A percentile compares a stretch with the other conserved stretches of the same genome.
phyloP scores from a whole-genome alignment of 2,888 invertebrate species.

The Seira sanloemensis region DNA sequence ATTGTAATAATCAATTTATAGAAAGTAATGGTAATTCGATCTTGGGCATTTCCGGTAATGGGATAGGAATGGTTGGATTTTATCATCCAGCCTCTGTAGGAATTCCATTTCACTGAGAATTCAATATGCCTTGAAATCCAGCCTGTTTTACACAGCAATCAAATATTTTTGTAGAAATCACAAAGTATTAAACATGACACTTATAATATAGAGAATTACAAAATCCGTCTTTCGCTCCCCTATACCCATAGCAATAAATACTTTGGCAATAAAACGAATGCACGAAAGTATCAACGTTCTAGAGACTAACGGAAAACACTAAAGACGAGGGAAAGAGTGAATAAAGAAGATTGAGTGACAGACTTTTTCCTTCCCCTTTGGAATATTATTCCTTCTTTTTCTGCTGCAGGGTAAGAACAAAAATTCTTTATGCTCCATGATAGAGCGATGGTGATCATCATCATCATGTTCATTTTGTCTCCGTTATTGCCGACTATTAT shows the following conservation, averaged over 20 bases:
- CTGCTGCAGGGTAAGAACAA: conserved; percentile 22
- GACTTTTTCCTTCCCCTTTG: conserved; percentile 13
- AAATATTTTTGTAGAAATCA: too few species aligned
- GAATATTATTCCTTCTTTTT: neutral
- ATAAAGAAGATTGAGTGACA: conserved; percentile 44
- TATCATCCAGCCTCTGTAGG: too few species aligned
- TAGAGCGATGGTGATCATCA: conserved; percentile 1
- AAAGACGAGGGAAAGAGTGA: neutral
- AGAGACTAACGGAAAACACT: neutral
- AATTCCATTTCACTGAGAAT: too few species aligned
- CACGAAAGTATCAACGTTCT: too few species aligned
- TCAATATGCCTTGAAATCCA: too few species aligned
- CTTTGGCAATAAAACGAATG: neutral
- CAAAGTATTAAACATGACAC: too few species aligned
- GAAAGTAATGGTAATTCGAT: too few species aligned
- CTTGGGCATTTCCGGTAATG: too few species aligned
- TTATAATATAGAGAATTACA: neutral
- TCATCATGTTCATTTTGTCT: conserved; percentile 41
- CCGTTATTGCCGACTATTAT: conserved; percentile 56
- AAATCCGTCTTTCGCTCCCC: neutral
- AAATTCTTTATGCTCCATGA: conserved; percentile 47
- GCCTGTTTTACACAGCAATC: too few species aligned
- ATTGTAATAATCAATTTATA: too few species aligned
- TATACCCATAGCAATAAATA: neutral
- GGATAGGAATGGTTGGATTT: too few species aligned